Conservation (phyloP, 2,888 invertebrate species). For the Caenorhabditis angaria region DNA sequence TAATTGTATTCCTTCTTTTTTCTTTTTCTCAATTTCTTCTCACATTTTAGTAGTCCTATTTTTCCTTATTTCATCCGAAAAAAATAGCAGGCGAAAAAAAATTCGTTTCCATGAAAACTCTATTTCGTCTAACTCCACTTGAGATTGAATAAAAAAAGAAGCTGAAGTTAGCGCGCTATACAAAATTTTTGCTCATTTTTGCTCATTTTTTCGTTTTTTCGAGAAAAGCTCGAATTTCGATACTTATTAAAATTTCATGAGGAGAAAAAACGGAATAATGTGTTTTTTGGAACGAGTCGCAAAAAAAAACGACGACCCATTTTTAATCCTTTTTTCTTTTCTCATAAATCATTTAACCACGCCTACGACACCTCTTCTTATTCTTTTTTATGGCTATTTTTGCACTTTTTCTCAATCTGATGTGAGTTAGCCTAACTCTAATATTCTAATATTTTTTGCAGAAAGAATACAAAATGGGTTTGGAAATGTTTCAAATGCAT, state of each 20-base stretch:
- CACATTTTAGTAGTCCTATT: no score
- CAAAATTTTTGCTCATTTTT: not conserved
- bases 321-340: not conserved
- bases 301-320: no score
- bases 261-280: not conserved
- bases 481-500: conserved; percentile 60
- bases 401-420: not conserved
- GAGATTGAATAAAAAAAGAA: not conserved
- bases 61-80: not conserved
- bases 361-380: not conserved
- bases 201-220: not conserved
- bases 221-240: not conserved
- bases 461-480: conserved; percentile 52
- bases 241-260: conserved; percentile 1
- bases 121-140: not conserved
- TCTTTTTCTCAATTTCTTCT: no score
- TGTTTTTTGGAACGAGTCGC: no score
- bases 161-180: not conserved
- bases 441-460: conserved; percentile 2
- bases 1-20: conserved; percentile 4
- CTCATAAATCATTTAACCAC: not conserved
- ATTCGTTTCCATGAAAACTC: conserved; percentile 4
- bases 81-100: not conserved
- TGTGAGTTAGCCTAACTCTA: no score
- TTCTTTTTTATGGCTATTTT: not conserved